Percentiles rank a stretch among this genome's conserved stretches.
These are phyloP conservation scores for Opisthograptis luteolata DNA, from an alignment of 2,888 invertebrate species.

Conservation along the genomic window DNA sequence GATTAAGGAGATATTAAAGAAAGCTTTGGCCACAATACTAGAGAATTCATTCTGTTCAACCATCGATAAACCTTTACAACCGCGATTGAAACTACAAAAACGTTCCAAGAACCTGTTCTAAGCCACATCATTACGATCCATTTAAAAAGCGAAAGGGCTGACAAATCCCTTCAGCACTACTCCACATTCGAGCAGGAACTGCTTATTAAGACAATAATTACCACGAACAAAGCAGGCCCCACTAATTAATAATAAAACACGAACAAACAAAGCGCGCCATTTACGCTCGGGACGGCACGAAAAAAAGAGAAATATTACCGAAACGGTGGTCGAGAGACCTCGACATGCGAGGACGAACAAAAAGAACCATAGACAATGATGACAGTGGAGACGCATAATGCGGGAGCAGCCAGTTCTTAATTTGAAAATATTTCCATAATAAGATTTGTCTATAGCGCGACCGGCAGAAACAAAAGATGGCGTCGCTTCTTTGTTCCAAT, in stretches of 20 bases:
- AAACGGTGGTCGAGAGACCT: slow-evolving; percentile 83
- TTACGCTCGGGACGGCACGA: slow-evolving; percentile 79
- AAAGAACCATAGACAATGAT: slow-evolving; percentile 82
- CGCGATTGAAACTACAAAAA: slow-evolving; percentile 7
- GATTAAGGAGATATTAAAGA: neutral
- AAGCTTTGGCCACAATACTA: neutral
- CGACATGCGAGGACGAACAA: slow-evolving; percentile 82
- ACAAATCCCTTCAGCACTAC: slow-evolving; percentile 68
- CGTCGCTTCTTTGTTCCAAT: slow-evolving; percentile 66
- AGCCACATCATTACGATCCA: slow-evolving; percentile 55
- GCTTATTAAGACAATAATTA: slow-evolving; percentile 84
- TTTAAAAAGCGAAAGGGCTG: slow-evolving; percentile 69
- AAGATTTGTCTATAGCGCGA: slow-evolving; percentile 82
- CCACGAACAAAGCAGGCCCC: slow-evolving; percentile 80
- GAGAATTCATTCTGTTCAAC: neutral
- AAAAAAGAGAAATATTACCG: slow-evolving; percentile 73
- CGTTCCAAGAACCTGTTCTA: slow-evolving; percentile 47
- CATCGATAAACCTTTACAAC: slow-evolving; percentile 1
- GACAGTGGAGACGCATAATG: slow-evolving; percentile 83
- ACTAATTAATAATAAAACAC: slow-evolving; percentile 85
- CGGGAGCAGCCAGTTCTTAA: slow-evolving; percentile 83
- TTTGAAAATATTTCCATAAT: slow-evolving; percentile 84
- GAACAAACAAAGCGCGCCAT: slow-evolving; percentile 81
- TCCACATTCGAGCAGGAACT: slow-evolving; percentile 80
- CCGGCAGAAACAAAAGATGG: slow-evolving; percentile 75